Base-by-base conservation (phyloP, 2,113 vertebrate genomes). In the Aplodontia rufa region DNA sequence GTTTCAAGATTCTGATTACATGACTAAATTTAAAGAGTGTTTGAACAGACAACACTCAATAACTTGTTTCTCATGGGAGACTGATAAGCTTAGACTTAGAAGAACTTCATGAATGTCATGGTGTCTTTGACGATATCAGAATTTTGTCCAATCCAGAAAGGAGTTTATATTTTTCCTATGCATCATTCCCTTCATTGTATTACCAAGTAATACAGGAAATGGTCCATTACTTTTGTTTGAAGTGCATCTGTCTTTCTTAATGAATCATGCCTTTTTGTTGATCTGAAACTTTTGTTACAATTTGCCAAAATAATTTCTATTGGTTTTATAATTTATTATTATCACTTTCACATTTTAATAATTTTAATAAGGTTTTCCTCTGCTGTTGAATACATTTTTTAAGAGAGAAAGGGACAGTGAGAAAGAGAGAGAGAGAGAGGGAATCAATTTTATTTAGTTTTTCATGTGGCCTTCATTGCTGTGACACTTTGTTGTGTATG, bases 261-360 rank as follows among this genome's bases (percentile, higher is more conserved):
- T 66, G 37, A 86, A 60, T 75, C 45, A 87, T n/a, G 20, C 62
- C 5, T 88, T 95, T 83, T 37, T 47, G 32, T 87, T 64, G 45
- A 88, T 26, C 9, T 64, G 37, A 71, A 92, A 60, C 32, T 19
- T 74, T 72, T 83, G 26, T 68, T 83, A 60, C 26, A 40, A 35
- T 94, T 81, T 90, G 26, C 69, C 79, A 53, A 84, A 82, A 79
- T 84, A 91, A 94, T 80, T 85, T 62, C 32, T 81, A 68, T 85
- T 95, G 53, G 64, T 91, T 85, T 85, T 47, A 45, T 72, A 16
- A 85, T 30, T 89, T 42, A 80, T 66, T n/a, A 47, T 83, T n/a
- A 85, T 85, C 24, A 92, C 17, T 55, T 90, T 93, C 37, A 71
- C 12, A 74, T 32, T 86, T 47, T 55, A 83, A 40, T 89, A 60